A percentile compares a stretch with the other conserved stretches of the same genome.
Conservation (phyloP, 2,797 vertebrate species). For the Chelmon rostratus region DNA sequence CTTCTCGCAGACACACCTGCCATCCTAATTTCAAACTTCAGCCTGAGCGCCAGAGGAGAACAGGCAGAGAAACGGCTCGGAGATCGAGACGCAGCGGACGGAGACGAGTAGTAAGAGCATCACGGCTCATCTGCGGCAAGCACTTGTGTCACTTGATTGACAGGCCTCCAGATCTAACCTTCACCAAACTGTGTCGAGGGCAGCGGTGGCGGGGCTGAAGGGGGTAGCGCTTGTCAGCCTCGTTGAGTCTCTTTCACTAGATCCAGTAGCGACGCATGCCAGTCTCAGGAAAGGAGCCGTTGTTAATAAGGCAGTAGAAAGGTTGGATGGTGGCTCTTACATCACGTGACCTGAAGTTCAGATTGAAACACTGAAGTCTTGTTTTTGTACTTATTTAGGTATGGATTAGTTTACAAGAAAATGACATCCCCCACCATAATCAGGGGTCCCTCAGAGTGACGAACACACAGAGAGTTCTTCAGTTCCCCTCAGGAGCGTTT, state of each 20-base stretch:
- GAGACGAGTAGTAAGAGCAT: conserved; percentile 59
- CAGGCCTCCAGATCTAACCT: conserved; percentile 82
- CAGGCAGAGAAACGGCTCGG: conserved; percentile 53
- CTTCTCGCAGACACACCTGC: conserved; percentile 60
- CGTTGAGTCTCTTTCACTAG: conserved; percentile 72
- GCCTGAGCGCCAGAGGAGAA: conserved; percentile 53
- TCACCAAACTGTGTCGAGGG: conserved; percentile 80
- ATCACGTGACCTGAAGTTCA: conserved; percentile 15
- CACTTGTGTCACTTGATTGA: conserved; percentile 84
- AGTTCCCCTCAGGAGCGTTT: too few species aligned
- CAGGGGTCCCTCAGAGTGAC: too few species aligned
- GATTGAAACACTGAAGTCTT: background rate
- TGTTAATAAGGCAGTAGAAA: conserved; percentile 46
- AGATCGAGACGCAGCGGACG: conserved; percentile 59
- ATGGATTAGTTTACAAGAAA: background rate
- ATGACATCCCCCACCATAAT: background rate
- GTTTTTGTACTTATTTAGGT: conserved; percentile 3
- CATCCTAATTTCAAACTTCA: conserved; percentile 65
- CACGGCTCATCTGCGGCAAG: conserved; percentile 73
- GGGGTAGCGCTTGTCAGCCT: conserved; percentile 79
- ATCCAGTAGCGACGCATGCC: conserved; percentile 75
- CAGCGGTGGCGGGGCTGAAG: conserved; percentile 66
- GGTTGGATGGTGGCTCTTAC: conserved; percentile 35
- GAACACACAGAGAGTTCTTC: too few species aligned
- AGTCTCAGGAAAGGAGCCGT: conserved; percentile 57